Evolutionary conservation across 2,888 invertebrate species (phyloP), one percentile per base, ranked within the genome.

Genomic region (Cryptocephalus moraei): DNA sequence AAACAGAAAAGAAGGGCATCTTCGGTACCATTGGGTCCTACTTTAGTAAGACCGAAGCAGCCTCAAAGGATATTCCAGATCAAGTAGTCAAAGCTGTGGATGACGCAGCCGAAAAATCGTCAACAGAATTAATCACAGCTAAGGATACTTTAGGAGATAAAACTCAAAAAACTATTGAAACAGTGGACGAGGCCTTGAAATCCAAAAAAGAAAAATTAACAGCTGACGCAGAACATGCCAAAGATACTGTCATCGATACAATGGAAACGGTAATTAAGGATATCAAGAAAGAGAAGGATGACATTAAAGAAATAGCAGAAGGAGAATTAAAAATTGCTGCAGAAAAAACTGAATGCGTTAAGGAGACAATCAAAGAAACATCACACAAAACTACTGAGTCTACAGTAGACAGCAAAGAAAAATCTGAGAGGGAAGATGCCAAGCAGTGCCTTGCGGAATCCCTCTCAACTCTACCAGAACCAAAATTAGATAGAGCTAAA

Each of bases 351-450:
- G 39, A 49, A 48, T 41, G 50, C 51, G 46, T 3, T 33, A 49
- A 48, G 43, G 8, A 41, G 9, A 9, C 43, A 39, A 57, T 58
- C 41, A 53, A 57, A 44, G 60, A 56, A 49, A 45, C 58, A 41
- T 9, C 51, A 31, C 45, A 53, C 31, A 47, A 61, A 38, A 49
- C 54, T 14, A 46, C 57, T 3, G 44, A 57, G 47, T 41, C 51
- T 9, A 41, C 54, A 22, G 2, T 22, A 22, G 22, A 22, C 22
- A 22, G 22, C 22, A 22, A 22, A 22, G 22, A 22, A 6, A 22
- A 22, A 6, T 22, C 22, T 22, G 22, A 22, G 22, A 22, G 22
- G 22, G 22, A 22, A 22, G 22, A 2, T 22, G 22, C 22, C 2
- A 22, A 22, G 22, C 22, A 22, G 22, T 22, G 2, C 6, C 22